These are phyloP conservation scores for Argyrosomus regius DNA, from an alignment of 2,797 vertebrate genomes.

Conservation along the genomic window DNA sequence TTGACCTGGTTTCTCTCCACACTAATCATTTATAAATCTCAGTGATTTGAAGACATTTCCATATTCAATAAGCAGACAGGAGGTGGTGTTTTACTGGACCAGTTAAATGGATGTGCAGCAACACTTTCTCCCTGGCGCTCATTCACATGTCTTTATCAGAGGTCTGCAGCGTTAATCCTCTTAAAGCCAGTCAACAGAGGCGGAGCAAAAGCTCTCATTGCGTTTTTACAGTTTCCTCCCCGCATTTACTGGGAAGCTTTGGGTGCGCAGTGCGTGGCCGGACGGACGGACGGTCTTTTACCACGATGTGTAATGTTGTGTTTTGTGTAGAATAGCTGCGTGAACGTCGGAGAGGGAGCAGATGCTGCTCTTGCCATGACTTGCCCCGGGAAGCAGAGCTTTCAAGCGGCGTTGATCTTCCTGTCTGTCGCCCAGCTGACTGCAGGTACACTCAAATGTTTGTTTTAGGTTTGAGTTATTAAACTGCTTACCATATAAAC, in stretches of 20 bases:
- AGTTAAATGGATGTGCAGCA: slow-evolving; percentile 54
- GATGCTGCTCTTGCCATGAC: slow-evolving; percentile 83
- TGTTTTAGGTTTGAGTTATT: not conserved
- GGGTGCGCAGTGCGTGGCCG: slow-evolving; percentile 37
- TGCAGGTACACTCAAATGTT: slow-evolving; percentile 76
- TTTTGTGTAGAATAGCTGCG: slow-evolving; percentile 51
- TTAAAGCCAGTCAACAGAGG: slow-evolving; percentile 79
- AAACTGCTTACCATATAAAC: not conserved
- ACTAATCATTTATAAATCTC: slow-evolving; percentile 1
- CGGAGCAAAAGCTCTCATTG: slow-evolving; percentile 75
- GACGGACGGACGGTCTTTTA: slow-evolving; percentile 32
- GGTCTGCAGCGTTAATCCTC: slow-evolving; percentile 80
- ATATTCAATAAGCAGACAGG: slow-evolving; percentile 8
- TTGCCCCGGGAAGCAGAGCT: slow-evolving; percentile 74
- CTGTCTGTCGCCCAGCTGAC: slow-evolving; percentile 81
- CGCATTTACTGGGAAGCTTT: slow-evolving; percentile 53
- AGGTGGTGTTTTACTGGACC: slow-evolving; percentile 41
- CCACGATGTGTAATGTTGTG: slow-evolving; percentile 42
- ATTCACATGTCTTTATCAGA: slow-evolving; percentile 79
- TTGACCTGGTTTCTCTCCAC: not conserved
- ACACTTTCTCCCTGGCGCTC: slow-evolving; percentile 56
- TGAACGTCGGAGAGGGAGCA: slow-evolving; percentile 59
- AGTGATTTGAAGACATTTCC: slow-evolving; percentile 6
- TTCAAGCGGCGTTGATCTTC: slow-evolving; percentile 81
- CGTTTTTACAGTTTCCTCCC: slow-evolving; percentile 57